A percentile compares a stretch with the other conserved stretches of the same genome.
Evolutionary conservation across 1,140 invertebrate species (phyloP).

Genomic region (Drosophila trapezifrons): DNA sequence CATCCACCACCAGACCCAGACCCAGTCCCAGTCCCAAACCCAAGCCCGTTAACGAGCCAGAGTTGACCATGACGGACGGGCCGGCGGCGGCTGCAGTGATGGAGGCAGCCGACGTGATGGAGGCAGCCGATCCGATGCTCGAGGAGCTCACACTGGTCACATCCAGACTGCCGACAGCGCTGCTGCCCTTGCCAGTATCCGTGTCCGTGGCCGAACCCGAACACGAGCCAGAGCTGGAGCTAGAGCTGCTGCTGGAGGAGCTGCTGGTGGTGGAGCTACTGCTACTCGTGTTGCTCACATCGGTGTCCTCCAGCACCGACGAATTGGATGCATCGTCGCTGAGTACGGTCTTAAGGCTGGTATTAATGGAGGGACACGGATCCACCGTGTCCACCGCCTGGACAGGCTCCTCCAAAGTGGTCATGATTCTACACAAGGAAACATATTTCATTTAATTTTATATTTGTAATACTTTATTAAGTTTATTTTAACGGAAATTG

Average conservation of each 20-base stretch:
- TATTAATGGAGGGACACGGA: slow-evolving; percentile 19
- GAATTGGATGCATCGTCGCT: slow-evolving; percentile 58
- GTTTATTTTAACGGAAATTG: too few species aligned
- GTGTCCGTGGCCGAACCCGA: slow-evolving; percentile 57
- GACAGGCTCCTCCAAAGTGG: slow-evolving; percentile 37
- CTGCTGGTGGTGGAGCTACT: slow-evolving; percentile 58
- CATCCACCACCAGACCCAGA: slow-evolving; percentile 68
- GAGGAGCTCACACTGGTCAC: slow-evolving; percentile 65
- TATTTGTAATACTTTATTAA: too few species aligned
- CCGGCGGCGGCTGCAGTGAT: slow-evolving; percentile 50
- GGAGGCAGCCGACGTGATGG: slow-evolving; percentile 49
- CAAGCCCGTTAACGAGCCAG: slow-evolving; percentile 50
- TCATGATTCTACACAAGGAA: neutral
- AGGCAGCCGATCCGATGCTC: slow-evolving; percentile 59
- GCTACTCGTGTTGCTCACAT: slow-evolving; percentile 70
- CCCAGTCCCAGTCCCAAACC: slow-evolving; percentile 61
- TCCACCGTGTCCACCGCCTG: slow-evolving; percentile 30
- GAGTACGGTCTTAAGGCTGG: slow-evolving; percentile 27
- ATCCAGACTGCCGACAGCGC: slow-evolving; percentile 64
- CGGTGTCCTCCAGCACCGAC: slow-evolving; percentile 63
- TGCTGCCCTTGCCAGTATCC: slow-evolving; percentile 72
- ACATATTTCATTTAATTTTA: neutral
- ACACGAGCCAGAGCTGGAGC: slow-evolving; percentile 34
- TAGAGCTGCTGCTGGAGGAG: slow-evolving; percentile 52
- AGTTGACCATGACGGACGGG: slow-evolving; percentile 46